Evolutionary conservation across 2,888 invertebrate species (phyloP).

Genomic region (Leptothorax acervorum): DNA sequence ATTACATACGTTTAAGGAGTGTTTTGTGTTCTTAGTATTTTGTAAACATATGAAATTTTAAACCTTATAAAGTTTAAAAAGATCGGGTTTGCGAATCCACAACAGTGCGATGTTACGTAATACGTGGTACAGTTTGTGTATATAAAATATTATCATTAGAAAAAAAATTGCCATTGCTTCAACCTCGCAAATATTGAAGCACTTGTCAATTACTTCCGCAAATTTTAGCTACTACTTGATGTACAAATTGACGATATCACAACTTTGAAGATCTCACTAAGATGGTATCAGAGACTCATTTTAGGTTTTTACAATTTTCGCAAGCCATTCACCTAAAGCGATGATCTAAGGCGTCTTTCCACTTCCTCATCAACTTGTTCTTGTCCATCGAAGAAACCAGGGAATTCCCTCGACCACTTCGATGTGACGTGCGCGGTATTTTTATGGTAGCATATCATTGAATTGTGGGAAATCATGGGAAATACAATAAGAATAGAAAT

Average conservation of each 20-base stretch:
- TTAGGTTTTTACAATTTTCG: not conserved
- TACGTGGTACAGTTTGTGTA: not conserved
- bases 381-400: constrained; percentile 30
- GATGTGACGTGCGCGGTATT: constrained; percentile 19
- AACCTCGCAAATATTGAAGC: not conserved
- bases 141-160: not conserved
- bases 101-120: not conserved
- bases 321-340: constrained; percentile 58
- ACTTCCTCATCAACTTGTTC: constrained; percentile 6
- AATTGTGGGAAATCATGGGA: constrained; percentile 28
- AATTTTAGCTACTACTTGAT: not conserved
- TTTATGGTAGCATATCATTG: not conserved
- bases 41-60: not conserved
- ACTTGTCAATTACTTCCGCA: not conserved
- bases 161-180: not conserved
- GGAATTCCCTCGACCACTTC: constrained; percentile 53
- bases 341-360: constrained; percentile 40
- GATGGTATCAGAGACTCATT: not conserved
- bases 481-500: constrained; percentile 14
- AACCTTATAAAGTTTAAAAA: not conserved
- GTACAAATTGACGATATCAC: not conserved
- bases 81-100: not conserved
- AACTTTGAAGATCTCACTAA: not conserved
- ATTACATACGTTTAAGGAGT: not conserved
- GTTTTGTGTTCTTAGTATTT: not conserved